Conservation (phyloP, 2,113 vertebrate genomes). For the rabbit (Oryctolagus cuniculus) region mOryCun1.1 NC_091432.1:104093501-104094000, state of each 20-base stretch:
- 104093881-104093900: too few relatives aligned
- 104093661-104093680: conserved; percentile 40
- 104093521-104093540: conserved; percentile 13
- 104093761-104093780: neutral
- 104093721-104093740: neutral
- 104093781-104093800: neutral
- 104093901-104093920: too few relatives aligned
- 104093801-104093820: neutral
- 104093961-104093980: too few relatives aligned
- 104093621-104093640: neutral
- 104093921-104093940: too few relatives aligned
- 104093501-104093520: neutral
- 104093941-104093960: too few relatives aligned
- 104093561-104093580: conserved; percentile 5
- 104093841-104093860: neutral
- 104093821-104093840: neutral
- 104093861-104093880: too few relatives aligned
- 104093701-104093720: neutral
- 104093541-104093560: conserved; percentile 20
- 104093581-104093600: neutral
- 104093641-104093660: neutral
- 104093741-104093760: neutral
- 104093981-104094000: too few relatives aligned
- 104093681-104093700: neutral
- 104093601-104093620: neutral